These are phyloP conservation scores for Mus spicilegus DNA, from an alignment of 2,113 vertebrate species.

Conservation along the genomic window DNA sequence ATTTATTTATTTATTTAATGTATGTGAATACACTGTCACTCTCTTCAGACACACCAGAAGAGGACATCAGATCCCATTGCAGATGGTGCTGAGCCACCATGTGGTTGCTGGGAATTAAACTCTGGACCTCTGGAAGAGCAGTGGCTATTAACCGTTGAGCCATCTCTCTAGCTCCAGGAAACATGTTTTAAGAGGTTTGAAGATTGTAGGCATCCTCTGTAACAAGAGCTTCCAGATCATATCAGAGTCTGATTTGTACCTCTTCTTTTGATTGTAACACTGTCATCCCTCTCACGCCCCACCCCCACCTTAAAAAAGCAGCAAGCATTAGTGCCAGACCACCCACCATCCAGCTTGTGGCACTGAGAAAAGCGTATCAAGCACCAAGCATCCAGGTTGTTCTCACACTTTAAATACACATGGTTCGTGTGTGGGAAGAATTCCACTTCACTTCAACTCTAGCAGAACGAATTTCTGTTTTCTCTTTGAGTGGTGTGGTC, in stretches of 20 bases:
- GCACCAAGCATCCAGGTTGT: background rate
- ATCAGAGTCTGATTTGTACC: background rate
- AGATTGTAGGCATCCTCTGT: background rate
- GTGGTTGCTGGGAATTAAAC: too few relatives aligned
- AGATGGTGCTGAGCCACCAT: too few relatives aligned
- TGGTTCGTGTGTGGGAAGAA: background rate
- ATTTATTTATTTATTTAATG: too few relatives aligned
- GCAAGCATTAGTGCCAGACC: background rate
- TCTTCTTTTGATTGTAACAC: conserved; percentile 1
- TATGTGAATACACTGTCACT: too few relatives aligned
- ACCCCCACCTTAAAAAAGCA: background rate
- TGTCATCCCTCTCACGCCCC: background rate
- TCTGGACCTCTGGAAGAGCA: too few relatives aligned
- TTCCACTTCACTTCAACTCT: background rate
- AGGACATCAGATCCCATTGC: too few relatives aligned
- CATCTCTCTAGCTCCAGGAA: background rate
- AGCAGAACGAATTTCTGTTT: background rate
- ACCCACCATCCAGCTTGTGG: background rate
- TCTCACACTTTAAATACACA: background rate
- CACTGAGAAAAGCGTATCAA: background rate
- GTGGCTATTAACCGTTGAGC: too few relatives aligned
- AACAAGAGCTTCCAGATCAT: background rate
- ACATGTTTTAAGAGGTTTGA: background rate
- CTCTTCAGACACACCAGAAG: too few relatives aligned
- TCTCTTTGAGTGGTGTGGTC: background rate